Evolutionary conservation across 2,113 vertebrate species (phyloP), one percentile per base, ranked within the genome.

Genomic region (Egretta garzetta): DNA sequence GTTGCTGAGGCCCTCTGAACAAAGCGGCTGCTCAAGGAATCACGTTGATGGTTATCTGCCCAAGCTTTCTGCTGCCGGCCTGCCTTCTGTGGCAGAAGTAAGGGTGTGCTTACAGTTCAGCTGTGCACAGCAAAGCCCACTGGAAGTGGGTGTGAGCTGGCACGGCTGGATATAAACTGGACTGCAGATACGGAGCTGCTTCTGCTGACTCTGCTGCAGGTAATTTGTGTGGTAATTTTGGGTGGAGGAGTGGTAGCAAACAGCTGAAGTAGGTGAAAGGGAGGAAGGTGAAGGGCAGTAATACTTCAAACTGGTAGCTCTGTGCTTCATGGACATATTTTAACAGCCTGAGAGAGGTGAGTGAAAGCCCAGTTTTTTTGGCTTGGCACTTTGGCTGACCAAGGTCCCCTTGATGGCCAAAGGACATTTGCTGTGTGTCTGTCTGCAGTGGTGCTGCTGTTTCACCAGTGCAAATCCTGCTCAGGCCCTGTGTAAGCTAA

Each of bases 1-100:
- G 13, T 52, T 59, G 64, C 49, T 33, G 22, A 37, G 60, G n/a
- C 20, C 45, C 18, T 8, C 10, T 0, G 2, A 23, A 4, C 0
- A 0, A 39, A 35, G 73, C 7, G 0, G 0, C 45, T 74, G 53
- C 58, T 49, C 3, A 14, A 20, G 67, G 58, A 79, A 43, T 45
- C 32, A 18, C 1, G 2, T 28, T 0, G 3, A 3, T 0, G 4
- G 19, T 50, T 81, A 20, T 33, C 49, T 87, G 55, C 47, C 64
- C 35, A 1, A 7, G 23, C 26, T 50, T 73, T 87, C 47, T 72
- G 59, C 59, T 1, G 0, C 39, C 60, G 33, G 11, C 43, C 64
- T 74, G 68, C 33, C 32, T 73, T 58, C 17, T 32, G 71, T 27
- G 39, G 15, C 73, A 68, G 35, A 30, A 41, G 33, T 26, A n/a